Conservation (phyloP, 2,888 invertebrate species). For the Acleris cristana region DNA sequence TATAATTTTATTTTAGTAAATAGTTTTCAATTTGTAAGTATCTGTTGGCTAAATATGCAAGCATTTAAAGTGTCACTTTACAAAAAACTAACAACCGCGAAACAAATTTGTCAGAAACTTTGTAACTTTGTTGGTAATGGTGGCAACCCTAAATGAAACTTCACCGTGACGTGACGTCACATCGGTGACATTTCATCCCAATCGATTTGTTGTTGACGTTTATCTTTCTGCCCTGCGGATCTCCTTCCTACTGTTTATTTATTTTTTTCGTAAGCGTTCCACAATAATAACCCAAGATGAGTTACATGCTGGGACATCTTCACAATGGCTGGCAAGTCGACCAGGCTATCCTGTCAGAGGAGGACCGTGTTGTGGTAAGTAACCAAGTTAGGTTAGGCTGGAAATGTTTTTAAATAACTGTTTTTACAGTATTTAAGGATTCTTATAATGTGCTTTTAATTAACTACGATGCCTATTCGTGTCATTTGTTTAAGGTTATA, state of each 20-base stretch:
- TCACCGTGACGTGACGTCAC: too few relatives aligned
- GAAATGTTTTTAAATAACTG: conserved; percentile 20
- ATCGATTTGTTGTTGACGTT: neutral
- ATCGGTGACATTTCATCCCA: too few relatives aligned
- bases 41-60: too few relatives aligned
- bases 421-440: neutral
- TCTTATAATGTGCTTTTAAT: neutral
- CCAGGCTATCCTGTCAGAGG: conserved; percentile 99
- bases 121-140: too few relatives aligned
- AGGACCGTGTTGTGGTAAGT: conserved; percentile 98
- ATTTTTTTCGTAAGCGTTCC: conserved; percentile 6
- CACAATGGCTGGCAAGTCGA: conserved; percentile 99
- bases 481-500: too few relatives aligned
- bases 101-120: too few relatives aligned
- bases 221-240: neutral
- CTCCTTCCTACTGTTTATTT: conserved; percentile 3
- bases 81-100: too few relatives aligned
- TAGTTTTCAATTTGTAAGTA: too few relatives aligned
- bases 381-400: conserved; percentile 5
- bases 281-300: conserved; percentile 86
- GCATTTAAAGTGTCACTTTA: too few relatives aligned
- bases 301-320: conserved; percentile 99
- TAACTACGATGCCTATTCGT: neutral
- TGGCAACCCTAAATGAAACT: too few relatives aligned
- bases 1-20: too few relatives aligned